These are phyloP conservation scores for Cordilura impudica DNA, from an alignment of 2,888 invertebrate genomes.

Conservation along the genomic window DNA sequence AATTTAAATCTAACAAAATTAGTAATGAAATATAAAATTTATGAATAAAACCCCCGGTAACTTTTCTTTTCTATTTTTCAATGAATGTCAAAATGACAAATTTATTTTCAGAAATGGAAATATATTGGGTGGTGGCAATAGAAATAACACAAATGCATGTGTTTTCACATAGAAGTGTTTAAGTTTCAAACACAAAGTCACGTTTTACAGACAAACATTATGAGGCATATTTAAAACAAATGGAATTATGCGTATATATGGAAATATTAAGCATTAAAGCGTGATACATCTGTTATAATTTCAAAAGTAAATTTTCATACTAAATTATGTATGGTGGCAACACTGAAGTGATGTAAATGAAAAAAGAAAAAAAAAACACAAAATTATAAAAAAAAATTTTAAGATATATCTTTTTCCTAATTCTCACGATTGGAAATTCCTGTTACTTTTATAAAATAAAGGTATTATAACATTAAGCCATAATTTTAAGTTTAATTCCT, in stretches of 20 bases:
- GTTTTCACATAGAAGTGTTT: neutral
- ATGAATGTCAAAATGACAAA: too few relatives aligned
- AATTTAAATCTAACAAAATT: too few relatives aligned
- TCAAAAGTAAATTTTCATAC: too few relatives aligned
- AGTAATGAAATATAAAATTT: too few relatives aligned
- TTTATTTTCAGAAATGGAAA: neutral
- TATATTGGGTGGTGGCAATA: neutral
- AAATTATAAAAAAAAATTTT: neutral
- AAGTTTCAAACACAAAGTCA: constrained; percentile 10
- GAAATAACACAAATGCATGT: constrained; percentile 12
- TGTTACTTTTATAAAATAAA: neutral
- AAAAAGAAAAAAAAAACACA: neutral
- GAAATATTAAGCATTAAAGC: neutral
- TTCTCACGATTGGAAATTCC: constrained; percentile 39
- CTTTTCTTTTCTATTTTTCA: too few relatives aligned
- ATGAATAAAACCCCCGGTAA: too few relatives aligned
- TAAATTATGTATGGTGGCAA: neutral
- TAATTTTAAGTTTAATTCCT: constrained; percentile 12
- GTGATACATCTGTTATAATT: constrained; percentile 13
- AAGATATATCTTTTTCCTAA: too few relatives aligned
- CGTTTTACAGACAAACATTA: neutral
- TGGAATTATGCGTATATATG: neutral
- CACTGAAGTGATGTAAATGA: too few relatives aligned
- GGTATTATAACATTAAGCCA: constrained; percentile 10
- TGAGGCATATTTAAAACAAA: too few relatives aligned